phyloP scores from a whole-genome alignment of 2,888 invertebrate species.

The Thera britannica region DNA sequence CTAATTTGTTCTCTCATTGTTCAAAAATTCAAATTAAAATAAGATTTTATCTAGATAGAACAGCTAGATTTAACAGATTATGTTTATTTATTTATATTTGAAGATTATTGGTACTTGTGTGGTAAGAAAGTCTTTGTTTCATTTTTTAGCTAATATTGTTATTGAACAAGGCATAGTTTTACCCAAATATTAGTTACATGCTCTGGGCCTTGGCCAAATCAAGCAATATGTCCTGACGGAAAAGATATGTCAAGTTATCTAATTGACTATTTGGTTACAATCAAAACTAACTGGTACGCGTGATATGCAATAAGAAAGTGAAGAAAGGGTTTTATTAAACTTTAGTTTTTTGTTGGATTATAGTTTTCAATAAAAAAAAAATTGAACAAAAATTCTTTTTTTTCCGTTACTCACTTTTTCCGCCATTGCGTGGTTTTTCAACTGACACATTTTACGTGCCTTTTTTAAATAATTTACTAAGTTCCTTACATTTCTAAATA shows the following conservation, averaged over 20 bases:
- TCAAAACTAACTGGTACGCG: conserved; percentile 65
- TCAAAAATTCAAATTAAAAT: no score
- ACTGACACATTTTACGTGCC: neutral
- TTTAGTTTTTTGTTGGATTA: conserved; percentile 61
- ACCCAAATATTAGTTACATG: conserved; percentile 42
- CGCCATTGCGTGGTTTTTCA: neutral
- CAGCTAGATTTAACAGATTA: no score
- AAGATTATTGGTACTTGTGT: no score
- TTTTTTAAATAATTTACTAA: neutral
- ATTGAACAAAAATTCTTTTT: neutral
- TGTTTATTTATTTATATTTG: no score
- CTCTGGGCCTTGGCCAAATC: conserved; percentile 31
- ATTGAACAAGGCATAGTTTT: conserved; percentile 36
- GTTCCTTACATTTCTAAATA: neutral
- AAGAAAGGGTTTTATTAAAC: conserved; percentile 60
- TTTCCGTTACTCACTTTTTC: neutral
- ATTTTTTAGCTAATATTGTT: neutral
- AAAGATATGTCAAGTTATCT: conserved; percentile 65
- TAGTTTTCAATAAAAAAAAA: conserved; percentile 50
- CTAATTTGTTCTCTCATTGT: no score
- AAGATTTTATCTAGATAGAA: no score
- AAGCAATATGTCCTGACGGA: conserved; percentile 23
- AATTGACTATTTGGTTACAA: conserved; percentile 67
- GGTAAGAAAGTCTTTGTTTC: neutral
- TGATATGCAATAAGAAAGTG: conserved; percentile 79